phyloP scores from a whole-genome alignment of 2,888 invertebrate genomes.

The Meghimatium bilineatum region DNA sequence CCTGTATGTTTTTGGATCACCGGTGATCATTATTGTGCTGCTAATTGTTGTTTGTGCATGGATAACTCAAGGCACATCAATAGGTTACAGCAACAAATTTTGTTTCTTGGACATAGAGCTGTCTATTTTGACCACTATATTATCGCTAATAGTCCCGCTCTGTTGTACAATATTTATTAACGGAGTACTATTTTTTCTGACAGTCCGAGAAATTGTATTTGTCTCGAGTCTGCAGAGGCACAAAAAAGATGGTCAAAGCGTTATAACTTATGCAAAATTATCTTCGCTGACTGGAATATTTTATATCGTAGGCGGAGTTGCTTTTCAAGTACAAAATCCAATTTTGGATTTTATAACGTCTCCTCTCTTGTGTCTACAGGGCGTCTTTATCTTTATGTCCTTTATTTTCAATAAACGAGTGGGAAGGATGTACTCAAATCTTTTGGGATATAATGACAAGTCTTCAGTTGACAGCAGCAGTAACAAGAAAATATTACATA shows the following conservation, averaged over 20 bases:
- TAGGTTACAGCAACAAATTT: conserved; percentile 40
- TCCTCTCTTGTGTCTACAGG: conserved; percentile 52
- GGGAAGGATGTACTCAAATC: conserved; percentile 41
- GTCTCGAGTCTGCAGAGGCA: conserved; percentile 38
- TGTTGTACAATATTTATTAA: conserved; percentile 47
- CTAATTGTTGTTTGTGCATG: conserved; percentile 42
- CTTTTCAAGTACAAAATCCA: conserved; percentile 15
- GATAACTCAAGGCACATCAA: conserved; percentile 44
- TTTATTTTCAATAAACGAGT: conserved; percentile 53
- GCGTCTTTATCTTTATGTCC: conserved; percentile 55
- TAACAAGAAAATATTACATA: background rate
- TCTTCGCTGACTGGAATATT: conserved; percentile 55
- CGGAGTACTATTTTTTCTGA: conserved; percentile 50
- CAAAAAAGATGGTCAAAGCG: background rate
- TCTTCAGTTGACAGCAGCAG: background rate
- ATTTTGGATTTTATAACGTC: conserved; percentile 25
- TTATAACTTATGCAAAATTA: conserved; percentile 53
- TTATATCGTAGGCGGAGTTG: conserved; percentile 50
- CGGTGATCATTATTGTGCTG: conserved; percentile 47
- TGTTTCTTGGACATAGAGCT: conserved; percentile 43
- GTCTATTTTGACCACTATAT: background rate
- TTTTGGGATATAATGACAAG: background rate
- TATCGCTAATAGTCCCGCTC: conserved; percentile 45
- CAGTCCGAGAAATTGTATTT: conserved; percentile 48
- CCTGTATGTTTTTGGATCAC: conserved; percentile 51